Percentiles rank a stretch among this genome's conserved stretches.
Conservation (phyloP, 1,140 invertebrate genomes). For the Drosophila pachea region DNA sequence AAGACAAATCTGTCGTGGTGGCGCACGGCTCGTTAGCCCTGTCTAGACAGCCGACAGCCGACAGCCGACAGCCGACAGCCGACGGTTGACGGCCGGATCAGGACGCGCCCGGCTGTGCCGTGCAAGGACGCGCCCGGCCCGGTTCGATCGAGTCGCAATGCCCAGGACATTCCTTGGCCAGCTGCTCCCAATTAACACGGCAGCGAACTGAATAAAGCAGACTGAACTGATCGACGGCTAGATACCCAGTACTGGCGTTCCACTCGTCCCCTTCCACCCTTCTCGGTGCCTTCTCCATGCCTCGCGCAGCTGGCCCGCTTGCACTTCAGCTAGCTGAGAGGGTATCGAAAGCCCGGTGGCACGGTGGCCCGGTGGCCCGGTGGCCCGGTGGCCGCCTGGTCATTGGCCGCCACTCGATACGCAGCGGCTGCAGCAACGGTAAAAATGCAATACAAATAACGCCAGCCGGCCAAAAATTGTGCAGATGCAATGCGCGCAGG, state of each 20-base stretch:
- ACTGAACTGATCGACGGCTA: background rate
- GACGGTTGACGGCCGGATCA: no score
- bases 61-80: constrained; percentile 28
- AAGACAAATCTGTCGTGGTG: no score
- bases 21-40: constrained; percentile 33
- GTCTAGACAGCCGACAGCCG: constrained; percentile 56
- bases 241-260: no score
- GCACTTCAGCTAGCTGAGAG: background rate
- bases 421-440: constrained; percentile 54
- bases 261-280: no score
- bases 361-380: constrained; percentile 18
- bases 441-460: constrained; percentile 71
- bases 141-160: no score
- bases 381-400: background rate
- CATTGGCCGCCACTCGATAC: constrained; percentile 21
- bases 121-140: constrained; percentile 27
- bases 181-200: constrained; percentile 67
- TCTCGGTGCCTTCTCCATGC: no score
- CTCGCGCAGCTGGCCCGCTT: no score
- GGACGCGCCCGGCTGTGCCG: constrained; percentile 29
- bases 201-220: background rate
- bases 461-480: constrained; percentile 55
- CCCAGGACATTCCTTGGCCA: constrained; percentile 36
- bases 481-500: constrained; percentile 60
- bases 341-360: constrained; percentile 46